Evolutionary conservation across 2,797 vertebrate genomes (phyloP).

Genomic region (Chaetophractus vellerosus): DNA sequence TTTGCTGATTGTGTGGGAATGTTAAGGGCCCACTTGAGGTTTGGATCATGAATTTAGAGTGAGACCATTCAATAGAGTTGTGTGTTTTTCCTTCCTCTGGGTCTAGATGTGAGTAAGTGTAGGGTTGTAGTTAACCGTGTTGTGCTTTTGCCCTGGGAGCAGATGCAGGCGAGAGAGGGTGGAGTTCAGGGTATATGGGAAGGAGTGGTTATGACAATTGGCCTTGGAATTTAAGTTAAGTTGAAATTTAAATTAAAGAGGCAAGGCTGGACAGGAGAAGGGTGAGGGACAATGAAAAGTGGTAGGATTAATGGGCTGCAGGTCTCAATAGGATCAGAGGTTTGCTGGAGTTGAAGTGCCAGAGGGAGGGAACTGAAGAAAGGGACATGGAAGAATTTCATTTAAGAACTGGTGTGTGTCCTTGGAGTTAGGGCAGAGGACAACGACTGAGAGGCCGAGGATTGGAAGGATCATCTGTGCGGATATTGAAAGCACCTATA

Average conservation of each 20-base stretch:
- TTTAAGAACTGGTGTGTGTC: conserved; percentile 5
- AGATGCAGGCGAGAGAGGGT: background rate
- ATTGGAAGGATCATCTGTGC: background rate
- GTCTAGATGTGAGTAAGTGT: background rate
- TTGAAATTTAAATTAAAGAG: background rate
- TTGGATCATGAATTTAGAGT: background rate
- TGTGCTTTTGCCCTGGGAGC: background rate
- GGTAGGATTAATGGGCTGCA: background rate
- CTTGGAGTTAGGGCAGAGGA: conserved; percentile 31
- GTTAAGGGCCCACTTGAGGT: background rate
- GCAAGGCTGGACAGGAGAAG: background rate
- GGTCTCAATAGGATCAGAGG: background rate
- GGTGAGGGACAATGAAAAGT: background rate
- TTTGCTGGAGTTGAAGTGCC: background rate
- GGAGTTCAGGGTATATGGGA: background rate
- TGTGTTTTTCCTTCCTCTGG: background rate
- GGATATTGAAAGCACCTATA: background rate
- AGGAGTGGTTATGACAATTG: background rate
- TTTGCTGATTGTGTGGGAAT: background rate
- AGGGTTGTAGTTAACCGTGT: background rate
- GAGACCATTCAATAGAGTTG: background rate
- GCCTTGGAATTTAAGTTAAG: background rate
- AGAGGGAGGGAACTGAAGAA: background rate
- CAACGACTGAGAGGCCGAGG: background rate
- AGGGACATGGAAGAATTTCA: background rate